Percentiles rank a stretch among this genome's conserved stretches.
These are phyloP conservation scores for Autographa pulchrina DNA, from an alignment of 2,888 invertebrate species.

Conservation along the genomic window DNA sequence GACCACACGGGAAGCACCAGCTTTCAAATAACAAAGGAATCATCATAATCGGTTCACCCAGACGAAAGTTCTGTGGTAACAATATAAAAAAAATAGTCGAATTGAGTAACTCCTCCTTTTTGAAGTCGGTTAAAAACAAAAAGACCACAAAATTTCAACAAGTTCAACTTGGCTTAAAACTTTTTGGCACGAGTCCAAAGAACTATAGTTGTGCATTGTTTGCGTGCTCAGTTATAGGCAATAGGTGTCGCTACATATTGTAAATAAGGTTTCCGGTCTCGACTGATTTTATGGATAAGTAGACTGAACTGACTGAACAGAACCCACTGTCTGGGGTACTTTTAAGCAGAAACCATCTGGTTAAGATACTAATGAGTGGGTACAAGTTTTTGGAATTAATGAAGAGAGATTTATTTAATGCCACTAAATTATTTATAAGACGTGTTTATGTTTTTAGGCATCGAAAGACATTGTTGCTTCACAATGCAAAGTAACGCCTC, in stretches of 20 bases:
- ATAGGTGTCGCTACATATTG: background rate
- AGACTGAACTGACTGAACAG: background rate
- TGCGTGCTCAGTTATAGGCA: background rate
- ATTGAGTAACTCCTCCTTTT: too few species aligned
- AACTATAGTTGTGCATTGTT: background rate
- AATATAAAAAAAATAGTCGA: too few species aligned
- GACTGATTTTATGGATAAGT: background rate
- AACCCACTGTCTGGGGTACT: background rate
- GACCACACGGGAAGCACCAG: too few species aligned
- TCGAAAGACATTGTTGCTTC: background rate
- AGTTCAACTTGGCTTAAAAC: constrained; percentile 1
- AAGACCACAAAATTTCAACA: background rate
- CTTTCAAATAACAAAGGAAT: too few species aligned
- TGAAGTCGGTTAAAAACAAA: too few species aligned
- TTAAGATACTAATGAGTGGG: background rate
- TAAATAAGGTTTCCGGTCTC: background rate
- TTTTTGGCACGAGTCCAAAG: constrained; percentile 1
- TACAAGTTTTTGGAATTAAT: background rate
- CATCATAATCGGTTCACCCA: too few species aligned
- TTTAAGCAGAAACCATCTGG: background rate
- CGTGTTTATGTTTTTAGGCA: background rate
- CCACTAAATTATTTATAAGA: too few species aligned
- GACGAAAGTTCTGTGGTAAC: too few species aligned
- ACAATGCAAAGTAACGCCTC: background rate
- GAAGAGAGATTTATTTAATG: too few species aligned